Evolutionary conservation across 2,113 vertebrate genomes (phyloP).

Genomic region (Chlorodrepanis virens): DNA sequence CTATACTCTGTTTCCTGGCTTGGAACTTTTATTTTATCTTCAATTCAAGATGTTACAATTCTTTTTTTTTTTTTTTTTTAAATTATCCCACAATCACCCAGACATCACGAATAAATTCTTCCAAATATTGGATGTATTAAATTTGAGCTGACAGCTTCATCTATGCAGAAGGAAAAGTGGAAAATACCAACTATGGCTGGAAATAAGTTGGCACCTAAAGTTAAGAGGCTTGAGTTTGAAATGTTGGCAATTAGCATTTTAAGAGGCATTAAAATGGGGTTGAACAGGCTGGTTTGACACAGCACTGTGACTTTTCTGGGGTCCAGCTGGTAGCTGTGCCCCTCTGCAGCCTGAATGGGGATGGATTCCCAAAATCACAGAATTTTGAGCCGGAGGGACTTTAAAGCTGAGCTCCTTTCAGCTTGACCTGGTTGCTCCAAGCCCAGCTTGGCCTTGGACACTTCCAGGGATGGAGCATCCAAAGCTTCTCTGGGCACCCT

Average conservation of each 20-base stretch:
- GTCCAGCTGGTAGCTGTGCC: background rate
- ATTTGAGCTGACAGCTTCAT: background rate
- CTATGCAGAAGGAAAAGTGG: background rate
- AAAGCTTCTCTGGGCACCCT: background rate
- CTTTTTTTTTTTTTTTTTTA: background rate
- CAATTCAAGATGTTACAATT: background rate
- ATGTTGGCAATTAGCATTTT: background rate
- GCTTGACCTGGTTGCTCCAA: background rate
- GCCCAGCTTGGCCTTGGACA: background rate
- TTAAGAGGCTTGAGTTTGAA: background rate
- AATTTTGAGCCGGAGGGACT: background rate
- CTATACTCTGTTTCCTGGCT: background rate
- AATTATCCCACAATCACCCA: background rate
- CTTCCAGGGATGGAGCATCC: background rate
- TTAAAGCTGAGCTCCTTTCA: background rate
- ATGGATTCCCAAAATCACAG: background rate
- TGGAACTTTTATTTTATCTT: constrained; percentile 3
- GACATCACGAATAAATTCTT: background rate
- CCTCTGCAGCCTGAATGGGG: background rate
- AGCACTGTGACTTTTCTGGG: background rate
- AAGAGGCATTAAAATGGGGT: background rate
- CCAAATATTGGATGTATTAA: background rate
- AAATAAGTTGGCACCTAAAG: background rate
- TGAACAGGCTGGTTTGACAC: background rate
- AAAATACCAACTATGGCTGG: background rate